Evolutionary conservation across 2,113 vertebrate species (phyloP).

Genomic region (Machaerirhynchus nigripectus): DNA sequence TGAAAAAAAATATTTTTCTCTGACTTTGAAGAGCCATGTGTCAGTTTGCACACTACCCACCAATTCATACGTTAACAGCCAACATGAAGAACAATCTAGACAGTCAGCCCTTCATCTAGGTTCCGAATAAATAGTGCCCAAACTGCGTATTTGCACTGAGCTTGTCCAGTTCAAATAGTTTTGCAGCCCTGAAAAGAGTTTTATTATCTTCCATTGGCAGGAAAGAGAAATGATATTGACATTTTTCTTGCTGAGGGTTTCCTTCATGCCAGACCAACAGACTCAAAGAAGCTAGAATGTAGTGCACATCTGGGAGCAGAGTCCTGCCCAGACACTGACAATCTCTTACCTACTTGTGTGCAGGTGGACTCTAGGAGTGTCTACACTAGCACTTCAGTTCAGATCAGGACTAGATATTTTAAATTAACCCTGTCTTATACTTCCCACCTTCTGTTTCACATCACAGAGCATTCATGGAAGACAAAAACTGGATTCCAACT

Average conservation of each 20-base stretch:
- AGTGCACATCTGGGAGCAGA: background rate
- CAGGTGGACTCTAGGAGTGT: background rate
- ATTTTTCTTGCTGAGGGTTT: background rate
- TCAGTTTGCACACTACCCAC: constrained; percentile 34
- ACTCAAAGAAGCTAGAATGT: background rate
- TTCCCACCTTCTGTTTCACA: background rate
- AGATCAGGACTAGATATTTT: background rate
- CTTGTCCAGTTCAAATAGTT: background rate
- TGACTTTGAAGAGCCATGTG: constrained; percentile 38
- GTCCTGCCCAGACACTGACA: background rate
- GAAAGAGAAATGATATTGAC: background rate
- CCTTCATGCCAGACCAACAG: background rate
- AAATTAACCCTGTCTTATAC: background rate
- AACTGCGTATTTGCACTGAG: background rate
- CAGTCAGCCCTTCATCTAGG: background rate
- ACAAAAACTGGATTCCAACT: background rate
- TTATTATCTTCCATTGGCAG: background rate
- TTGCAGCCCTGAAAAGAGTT: background rate
- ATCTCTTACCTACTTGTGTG: background rate
- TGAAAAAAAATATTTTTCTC: constrained; percentile 48
- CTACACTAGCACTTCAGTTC: background rate
- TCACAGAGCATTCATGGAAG: background rate
- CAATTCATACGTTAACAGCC: background rate
- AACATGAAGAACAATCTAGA: constrained; percentile 6
- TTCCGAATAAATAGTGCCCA: background rate